Evolutionary conservation across 2,113 vertebrate genomes (phyloP), one percentile per base, ranked within the genome.

Genomic region (Entomyzon cyanotis): DNA sequence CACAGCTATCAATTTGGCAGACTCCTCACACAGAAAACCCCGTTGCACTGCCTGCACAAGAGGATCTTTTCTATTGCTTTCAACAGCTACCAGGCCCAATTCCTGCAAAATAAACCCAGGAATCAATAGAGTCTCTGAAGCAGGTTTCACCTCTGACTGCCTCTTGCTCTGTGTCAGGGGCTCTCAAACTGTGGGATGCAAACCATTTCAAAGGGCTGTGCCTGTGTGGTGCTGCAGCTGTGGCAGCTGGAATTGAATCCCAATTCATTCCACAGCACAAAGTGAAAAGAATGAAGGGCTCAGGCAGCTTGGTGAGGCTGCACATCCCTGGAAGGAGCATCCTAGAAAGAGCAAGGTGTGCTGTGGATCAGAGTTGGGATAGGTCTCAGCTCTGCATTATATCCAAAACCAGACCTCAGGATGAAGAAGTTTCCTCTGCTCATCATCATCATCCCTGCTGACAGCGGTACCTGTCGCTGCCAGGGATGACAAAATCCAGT

Each of bases 71-170:
- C 70, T 91, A 4, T 33, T n/a, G 20, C 42, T 83, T 79, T 95
- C 53, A 56, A 37, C 30, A 89, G 56, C 42, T 70, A 68, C 53
- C 47, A 75, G 73, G 42, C n/a, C 47, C 4, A 78, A 24, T 46
- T 87, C 47, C 82, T 84, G 74, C n/a, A 30, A 84, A 95, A 91
- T 19, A 78, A 92, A 82, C 30, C 37, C 70, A 49, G 37, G 52
- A 76, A 87, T 71, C 64, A 69, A 60, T 68, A 68, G 24, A 42
- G 31, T 21, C 58, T 68, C 62, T 84, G 84, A 93, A 94, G 70
- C 0, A 84, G n/a, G 39, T 58, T 65, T 85, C 81, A 89, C 62
- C 89, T 91, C 65, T 91, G 89, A n/a, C 81, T 82, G 69, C 7
- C 3, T 28, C 62, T 82, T 30, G 41, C 53, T 68, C 41, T 49